Percentiles rank a stretch among this genome's conserved stretches.
These are phyloP conservation scores for Schizopygopsis malacanthus DNA, from an alignment of 2,797 vertebrate species.

Conservation along the genomic window DNA sequence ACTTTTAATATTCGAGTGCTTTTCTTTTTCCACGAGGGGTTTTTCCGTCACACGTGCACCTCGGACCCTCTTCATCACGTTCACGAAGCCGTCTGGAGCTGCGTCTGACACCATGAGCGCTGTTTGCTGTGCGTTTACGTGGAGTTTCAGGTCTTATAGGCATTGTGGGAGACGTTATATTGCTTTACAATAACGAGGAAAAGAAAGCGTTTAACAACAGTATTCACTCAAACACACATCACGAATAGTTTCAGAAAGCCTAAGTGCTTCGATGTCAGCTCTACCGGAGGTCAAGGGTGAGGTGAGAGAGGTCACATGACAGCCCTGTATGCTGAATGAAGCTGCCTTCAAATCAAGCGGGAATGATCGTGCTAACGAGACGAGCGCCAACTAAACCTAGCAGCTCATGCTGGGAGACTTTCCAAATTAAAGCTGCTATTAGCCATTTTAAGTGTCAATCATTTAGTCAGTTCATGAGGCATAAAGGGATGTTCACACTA, in stretches of 20 bases:
- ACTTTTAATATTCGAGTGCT: background rate
- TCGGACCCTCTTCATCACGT: slow-evolving; percentile 53
- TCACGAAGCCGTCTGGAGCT: slow-evolving; percentile 28
- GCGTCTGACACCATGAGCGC: slow-evolving; percentile 58
- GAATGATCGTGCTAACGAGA: background rate
- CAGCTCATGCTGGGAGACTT: background rate
- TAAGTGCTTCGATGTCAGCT: slow-evolving; percentile 63
- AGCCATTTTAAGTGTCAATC: background rate
- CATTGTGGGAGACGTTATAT: slow-evolving; percentile 62
- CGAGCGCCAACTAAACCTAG: background rate
- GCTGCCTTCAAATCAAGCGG: background rate
- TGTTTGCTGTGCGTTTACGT: slow-evolving; percentile 65
- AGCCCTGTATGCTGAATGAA: background rate
- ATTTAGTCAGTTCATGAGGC: background rate
- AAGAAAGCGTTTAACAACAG: slow-evolving; percentile 63
- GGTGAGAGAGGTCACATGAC: slow-evolving; percentile 42
- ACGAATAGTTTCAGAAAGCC: slow-evolving; percentile 76
- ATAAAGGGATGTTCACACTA: background rate
- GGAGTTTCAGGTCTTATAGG: slow-evolving; percentile 59
- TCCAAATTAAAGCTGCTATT: background rate
- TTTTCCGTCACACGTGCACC: background rate
- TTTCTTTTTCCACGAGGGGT: background rate
- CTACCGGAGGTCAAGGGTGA: slow-evolving; percentile 41
- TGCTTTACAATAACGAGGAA: slow-evolving; percentile 67
- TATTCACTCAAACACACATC: slow-evolving; percentile 76